Evolutionary conservation across 2,888 invertebrate genomes (phyloP).

Genomic region (Yponomeuta plumbellus): DNA sequence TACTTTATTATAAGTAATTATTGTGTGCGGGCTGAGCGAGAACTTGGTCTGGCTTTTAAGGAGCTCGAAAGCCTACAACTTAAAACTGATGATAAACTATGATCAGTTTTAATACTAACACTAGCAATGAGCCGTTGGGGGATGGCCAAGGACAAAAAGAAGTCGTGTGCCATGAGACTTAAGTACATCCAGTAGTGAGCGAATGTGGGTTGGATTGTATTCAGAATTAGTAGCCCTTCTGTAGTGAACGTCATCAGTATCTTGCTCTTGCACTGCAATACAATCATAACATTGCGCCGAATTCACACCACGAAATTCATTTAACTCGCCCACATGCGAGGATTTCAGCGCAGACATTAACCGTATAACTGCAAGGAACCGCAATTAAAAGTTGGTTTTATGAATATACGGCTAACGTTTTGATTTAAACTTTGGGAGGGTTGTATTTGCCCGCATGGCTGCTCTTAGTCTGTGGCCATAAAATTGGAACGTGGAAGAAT

Average conservation of each 20-base stretch:
- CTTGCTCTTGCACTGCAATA: constrained; percentile 11
- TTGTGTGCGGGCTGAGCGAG: too few relatives aligned
- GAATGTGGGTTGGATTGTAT: too few relatives aligned
- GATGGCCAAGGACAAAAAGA: too few relatives aligned
- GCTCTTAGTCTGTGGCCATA: background rate
- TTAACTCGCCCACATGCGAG: constrained; percentile 48
- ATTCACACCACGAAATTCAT: constrained; percentile 57
- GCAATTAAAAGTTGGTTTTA: constrained; percentile 70
- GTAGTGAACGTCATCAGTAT: background rate
- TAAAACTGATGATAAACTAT: too few relatives aligned
- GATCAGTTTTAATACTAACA: too few relatives aligned
- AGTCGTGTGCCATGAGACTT: too few relatives aligned
- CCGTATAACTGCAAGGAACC: constrained; percentile 56
- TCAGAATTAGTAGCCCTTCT: background rate
- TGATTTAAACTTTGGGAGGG: constrained; percentile 60
- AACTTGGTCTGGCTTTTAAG: too few relatives aligned
- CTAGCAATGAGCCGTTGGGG: too few relatives aligned
- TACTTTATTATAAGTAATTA: too few relatives aligned
- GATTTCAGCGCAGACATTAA: constrained; percentile 53
- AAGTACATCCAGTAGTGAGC: too few relatives aligned
- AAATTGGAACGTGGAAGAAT: background rate
- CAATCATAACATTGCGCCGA: constrained; percentile 37
- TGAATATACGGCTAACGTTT: constrained; percentile 61
- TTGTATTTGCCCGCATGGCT: constrained; percentile 9
- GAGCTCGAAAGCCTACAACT: too few relatives aligned